Evolutionary conservation across 2,113 vertebrate species (phyloP).

Genomic region (Pterocles burchelli): DNA sequence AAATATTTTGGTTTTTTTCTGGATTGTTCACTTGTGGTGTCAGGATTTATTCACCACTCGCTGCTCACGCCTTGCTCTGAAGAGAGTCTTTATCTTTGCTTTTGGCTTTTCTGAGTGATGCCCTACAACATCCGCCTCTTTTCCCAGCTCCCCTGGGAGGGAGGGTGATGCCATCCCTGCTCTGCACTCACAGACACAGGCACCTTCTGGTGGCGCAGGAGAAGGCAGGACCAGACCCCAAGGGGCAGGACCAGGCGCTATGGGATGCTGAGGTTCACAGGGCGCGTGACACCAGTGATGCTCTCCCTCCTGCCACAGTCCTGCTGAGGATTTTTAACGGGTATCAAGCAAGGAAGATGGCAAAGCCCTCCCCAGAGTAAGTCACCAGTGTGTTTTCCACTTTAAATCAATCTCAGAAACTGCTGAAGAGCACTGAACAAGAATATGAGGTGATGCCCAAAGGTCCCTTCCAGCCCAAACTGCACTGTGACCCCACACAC

Average conservation of each 20-base stretch:
- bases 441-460: neutral
- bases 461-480: neutral
- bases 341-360: neutral
- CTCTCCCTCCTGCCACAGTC: neutral
- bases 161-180: neutral
- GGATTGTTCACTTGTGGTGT: too few species aligned
- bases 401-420: neutral
- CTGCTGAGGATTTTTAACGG: neutral
- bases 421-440: neutral
- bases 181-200: neutral
- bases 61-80: neutral
- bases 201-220: neutral
- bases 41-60: neutral
- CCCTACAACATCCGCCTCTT: neutral
- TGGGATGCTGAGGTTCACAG: neutral
- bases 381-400: neutral
- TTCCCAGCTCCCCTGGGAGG: neutral
- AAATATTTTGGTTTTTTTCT: neutral
- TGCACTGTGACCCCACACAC: neutral
- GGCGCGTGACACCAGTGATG: accelerated
- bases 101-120: neutral
- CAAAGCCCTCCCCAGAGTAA: neutral
- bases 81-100: neutral
- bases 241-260: too few species aligned
- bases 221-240: neutral